Evolutionary conservation across 1,140 invertebrate species (phyloP).

Genomic region (Procambarus virginalis): DNA sequence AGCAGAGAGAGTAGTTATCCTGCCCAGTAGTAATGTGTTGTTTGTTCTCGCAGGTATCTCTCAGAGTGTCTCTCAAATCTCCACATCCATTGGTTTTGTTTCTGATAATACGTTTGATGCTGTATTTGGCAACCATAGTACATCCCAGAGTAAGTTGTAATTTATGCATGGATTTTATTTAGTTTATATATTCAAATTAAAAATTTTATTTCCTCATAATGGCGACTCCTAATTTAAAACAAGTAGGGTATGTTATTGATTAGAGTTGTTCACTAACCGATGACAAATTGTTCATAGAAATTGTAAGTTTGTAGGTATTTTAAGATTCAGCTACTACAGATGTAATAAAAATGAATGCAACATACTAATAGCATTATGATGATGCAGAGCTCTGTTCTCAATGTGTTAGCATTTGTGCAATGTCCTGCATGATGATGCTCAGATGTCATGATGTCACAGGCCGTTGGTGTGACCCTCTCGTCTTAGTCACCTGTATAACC

Average conservation of each 20-base stretch:
- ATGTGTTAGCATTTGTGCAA: neutral
- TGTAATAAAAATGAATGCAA: neutral
- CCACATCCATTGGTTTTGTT: conserved; percentile 61
- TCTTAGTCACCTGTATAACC: neutral
- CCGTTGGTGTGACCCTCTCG: neutral
- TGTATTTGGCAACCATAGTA: conserved; percentile 63
- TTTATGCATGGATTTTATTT: conserved; percentile 48
- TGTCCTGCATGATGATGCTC: neutral
- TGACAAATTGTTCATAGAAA: neutral
- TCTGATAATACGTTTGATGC: conserved; percentile 66
- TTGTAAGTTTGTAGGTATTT: neutral
- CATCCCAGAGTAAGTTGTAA: conserved; percentile 65
- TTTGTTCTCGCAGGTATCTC: conserved; percentile 59
- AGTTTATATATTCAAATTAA: conserved; percentile 11
- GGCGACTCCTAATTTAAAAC: neutral
- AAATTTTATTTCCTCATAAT: conserved; percentile 6
- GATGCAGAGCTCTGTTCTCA: neutral
- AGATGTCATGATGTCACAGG: neutral
- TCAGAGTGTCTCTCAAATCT: conserved; percentile 61
- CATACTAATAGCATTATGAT: neutral
- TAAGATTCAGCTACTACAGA: neutral
- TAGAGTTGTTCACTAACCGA: neutral
- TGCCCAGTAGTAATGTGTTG: neutral
- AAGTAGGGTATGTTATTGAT: neutral
- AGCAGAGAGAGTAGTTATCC: neutral